Percentiles rank a stretch among this genome's conserved stretches.
Conservation (phyloP, 2,888 invertebrate species). For the Drosophila vallismaia region DNA sequence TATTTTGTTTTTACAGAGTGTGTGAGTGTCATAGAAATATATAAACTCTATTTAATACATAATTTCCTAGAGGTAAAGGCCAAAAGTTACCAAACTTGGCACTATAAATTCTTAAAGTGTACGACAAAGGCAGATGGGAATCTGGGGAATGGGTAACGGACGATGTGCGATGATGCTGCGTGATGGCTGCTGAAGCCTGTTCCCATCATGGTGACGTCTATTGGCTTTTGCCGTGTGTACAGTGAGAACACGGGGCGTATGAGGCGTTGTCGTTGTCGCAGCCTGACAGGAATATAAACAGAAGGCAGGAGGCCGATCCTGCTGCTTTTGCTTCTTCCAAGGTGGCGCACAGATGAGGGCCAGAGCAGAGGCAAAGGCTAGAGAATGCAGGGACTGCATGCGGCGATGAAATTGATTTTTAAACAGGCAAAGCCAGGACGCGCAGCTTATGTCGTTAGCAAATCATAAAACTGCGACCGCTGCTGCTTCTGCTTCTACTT, state of each 20-base stretch:
- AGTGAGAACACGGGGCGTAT: constrained; percentile 41
- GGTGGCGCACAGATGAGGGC: constrained; percentile 12
- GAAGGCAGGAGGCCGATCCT: constrained; percentile 24
- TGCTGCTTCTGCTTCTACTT: constrained; percentile 22
- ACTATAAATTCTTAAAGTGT: constrained; percentile 12
- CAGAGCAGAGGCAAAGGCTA: constrained; percentile 7
- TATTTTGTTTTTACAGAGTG: no score
- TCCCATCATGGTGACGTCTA: constrained; percentile 65
- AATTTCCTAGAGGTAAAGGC: no score
- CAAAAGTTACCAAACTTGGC: background rate
- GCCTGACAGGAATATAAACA: constrained; percentile 73
- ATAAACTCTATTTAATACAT: no score
- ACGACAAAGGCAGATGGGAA: constrained; percentile 4
- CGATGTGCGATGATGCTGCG: constrained; percentile 39
- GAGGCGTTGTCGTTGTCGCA: constrained; percentile 19
- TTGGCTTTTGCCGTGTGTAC: constrained; percentile 70
- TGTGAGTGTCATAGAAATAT: no score
- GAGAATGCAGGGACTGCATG: constrained; percentile 50
- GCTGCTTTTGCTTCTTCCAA: constrained; percentile 7
- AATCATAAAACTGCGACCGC: constrained; percentile 78
- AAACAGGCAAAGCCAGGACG: constrained; percentile 54
- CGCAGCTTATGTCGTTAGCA: constrained; percentile 73
- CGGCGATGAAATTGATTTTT: constrained; percentile 79
- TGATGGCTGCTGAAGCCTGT: constrained; percentile 40
- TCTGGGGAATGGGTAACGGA: constrained; percentile 10